Base-by-base conservation (phyloP, 2,113 vertebrate genomes). In the Clarias magur region DNA sequence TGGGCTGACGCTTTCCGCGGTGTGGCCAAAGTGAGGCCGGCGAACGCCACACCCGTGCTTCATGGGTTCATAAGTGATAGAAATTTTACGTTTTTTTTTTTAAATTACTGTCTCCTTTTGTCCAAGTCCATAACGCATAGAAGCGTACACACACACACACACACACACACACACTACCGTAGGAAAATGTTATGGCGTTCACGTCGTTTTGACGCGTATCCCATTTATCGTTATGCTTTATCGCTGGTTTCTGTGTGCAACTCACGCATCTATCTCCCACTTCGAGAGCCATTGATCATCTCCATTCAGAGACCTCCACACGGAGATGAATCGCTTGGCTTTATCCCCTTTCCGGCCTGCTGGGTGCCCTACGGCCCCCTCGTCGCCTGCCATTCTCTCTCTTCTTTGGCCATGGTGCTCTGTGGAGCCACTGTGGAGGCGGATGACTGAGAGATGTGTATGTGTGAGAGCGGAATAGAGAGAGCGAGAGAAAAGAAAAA, bases 391-490 rank as follows among this genome's bases (percentile, higher is more conserved):
- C 38, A 72, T 56, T 81, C 78, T 42, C 81, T 89, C 75, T 84
- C 67, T 81, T 84, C 83, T 86, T 80, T 76, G 83, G 82, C 70
- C 89, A 83, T 68, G 80, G 30, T 56, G 82, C 80, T 62, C 16
- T 27, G 72, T 48, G 30, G 27, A 65, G 73, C 86, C 81, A 79
- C 73, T 78, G 48, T 48, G 68, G 59, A 78, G 53, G 88, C 34
- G 70, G 16, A 56, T 34, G 70, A 48, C 13, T 63, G 54, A 25
- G 30, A 80, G 53, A 48, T 70, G 82, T 19, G 57, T 88, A 85
- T 82, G 56, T 57, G 89, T 94, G 95, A 94, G 93, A 42, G 86
- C 84, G 25, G 56, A 48, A 62, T 12, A 12, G 13, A 54, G 72
- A 65, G 23, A 85, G 11, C 53, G 53, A 78, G 17, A 54, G 48